Base-by-base conservation (phyloP, 2,113 vertebrate genomes). In the Leptocoma aspasia region DNA sequence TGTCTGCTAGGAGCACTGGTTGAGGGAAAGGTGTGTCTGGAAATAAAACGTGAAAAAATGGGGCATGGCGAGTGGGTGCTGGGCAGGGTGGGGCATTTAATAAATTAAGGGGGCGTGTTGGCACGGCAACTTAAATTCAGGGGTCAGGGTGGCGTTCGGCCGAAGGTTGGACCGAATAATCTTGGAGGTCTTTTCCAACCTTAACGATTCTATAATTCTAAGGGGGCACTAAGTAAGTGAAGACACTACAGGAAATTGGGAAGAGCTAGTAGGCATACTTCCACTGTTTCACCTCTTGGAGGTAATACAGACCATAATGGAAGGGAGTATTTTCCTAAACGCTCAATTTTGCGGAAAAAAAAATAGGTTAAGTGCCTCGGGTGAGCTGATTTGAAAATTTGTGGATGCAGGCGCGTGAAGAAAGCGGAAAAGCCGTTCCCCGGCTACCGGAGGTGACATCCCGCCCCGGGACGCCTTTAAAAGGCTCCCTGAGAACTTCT, bases 341-440 rank as follows among this genome's bases (percentile, higher is more conserved):
- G 27, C 13, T n/a, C 8, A 13, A 12, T 56, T 85, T 39, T 15
- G 3, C 3, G 11, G 5, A 3, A 54, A 35, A 53, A 35, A 31
- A 63, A 27, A 6, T 0, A 13, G 42, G 27, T 5, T 3, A 15
- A 30, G 19, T 3, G 22, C 6, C 15, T 68, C 7, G 18, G 7
- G 2, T 12, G 10, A 20, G 16, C 23, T 16, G 33, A 30, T 26
- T n/a, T 30, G 79, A 42, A 49, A 60, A 28, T 18, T 0, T 9
- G 12, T 3, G 27, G 27, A 16, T 23, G 41, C n/a, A 19, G 81
- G 26, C 10, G 44, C 1, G 6, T 2, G 30, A 30, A 37, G 11
- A 28, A 13, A 20, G 41, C 5, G 10, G 57, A 19, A 61, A 35
- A 33, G 26, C 7, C 16, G 11, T 79, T 45, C 52, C 13, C 13